Conservation (phyloP, 1,140 invertebrate genomes). For the Cydia amplana region DNA sequence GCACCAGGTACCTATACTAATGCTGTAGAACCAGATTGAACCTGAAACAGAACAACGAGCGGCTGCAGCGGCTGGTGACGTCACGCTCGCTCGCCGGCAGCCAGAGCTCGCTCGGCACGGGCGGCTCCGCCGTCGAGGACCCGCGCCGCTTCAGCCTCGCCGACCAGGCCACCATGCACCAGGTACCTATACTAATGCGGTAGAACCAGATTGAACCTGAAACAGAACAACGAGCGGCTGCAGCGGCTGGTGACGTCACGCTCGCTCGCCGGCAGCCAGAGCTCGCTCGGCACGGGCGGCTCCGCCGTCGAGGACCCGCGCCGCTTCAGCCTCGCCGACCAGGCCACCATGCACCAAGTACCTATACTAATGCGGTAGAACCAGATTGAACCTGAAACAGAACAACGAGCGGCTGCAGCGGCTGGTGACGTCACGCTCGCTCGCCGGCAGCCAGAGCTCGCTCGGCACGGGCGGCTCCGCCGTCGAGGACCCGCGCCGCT, state of each 20-base stretch:
- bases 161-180: conserved; percentile 73
- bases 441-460: conserved; percentile 90
- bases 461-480: conserved; percentile 79
- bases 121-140: conserved; percentile 70
- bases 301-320: conserved; percentile 71
- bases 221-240: conserved; percentile 97
- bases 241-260: conserved; percentile 92
- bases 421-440: conserved; percentile 89
- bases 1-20: conserved; percentile 61
- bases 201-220: conserved; percentile 97
- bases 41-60: too few species aligned
- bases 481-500: conserved; percentile 70
- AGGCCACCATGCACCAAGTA: conserved; percentile 74
- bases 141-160: conserved; percentile 74
- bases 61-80: conserved; percentile 84
- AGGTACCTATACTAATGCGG: conserved; percentile 47
- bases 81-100: conserved; percentile 90
- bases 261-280: conserved; percentile 89
- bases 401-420: conserved; percentile 90
- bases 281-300: conserved; percentile 82
- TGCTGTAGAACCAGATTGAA: too few species aligned
- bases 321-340: conserved; percentile 75
- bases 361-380: too few species aligned
- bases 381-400: too few species aligned
- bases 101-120: conserved; percentile 85